These are phyloP conservation scores for Gymnoscopelus braueri DNA, from an alignment of 2,797 vertebrate species.

Conservation along the genomic window DNA sequence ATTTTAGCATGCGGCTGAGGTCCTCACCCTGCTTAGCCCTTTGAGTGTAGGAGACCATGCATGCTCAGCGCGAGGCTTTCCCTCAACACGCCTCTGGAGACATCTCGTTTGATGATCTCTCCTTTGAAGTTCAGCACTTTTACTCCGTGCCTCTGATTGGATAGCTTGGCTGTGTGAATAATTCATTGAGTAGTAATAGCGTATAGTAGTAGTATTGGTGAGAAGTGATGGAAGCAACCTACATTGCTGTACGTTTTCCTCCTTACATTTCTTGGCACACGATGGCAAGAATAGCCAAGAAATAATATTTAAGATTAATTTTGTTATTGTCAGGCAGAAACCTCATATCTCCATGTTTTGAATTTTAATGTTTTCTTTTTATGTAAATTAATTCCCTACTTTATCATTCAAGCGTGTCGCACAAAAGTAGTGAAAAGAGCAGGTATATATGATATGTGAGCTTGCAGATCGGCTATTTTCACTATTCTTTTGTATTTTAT, in stretches of 20 bases:
- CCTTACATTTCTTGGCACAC: background rate
- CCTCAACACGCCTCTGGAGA: conserved; percentile 39
- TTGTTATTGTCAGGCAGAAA: background rate
- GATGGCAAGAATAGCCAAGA: background rate
- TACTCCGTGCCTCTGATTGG: conserved; percentile 27
- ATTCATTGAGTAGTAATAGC: conserved; percentile 17
- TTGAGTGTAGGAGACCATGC: conserved; percentile 12
- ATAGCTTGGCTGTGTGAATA: conserved; percentile 20
- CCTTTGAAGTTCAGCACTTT: conserved; percentile 53
- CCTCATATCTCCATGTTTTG: too few species aligned
- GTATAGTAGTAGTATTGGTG: too few species aligned
- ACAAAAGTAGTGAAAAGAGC: too few species aligned
- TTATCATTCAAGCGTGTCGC: too few species aligned
- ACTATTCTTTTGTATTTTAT: too few species aligned
- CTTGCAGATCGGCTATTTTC: too few species aligned
- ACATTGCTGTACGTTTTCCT: too few species aligned
- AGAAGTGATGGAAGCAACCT: too few species aligned
- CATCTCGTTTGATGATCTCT: conserved; percentile 45
- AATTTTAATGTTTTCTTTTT: too few species aligned
- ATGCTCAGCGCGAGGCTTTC: conserved; percentile 17
- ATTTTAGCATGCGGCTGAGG: conserved; percentile 22
- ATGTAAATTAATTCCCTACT: too few species aligned
- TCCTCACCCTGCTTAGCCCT: conserved; percentile 10
- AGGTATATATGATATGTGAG: too few species aligned
- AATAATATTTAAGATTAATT: conserved; percentile 1